Percentiles rank a stretch among this genome's conserved stretches.
Evolutionary conservation across 2,888 invertebrate species (phyloP).

Genomic region (Platycheirus rosarum): DNA sequence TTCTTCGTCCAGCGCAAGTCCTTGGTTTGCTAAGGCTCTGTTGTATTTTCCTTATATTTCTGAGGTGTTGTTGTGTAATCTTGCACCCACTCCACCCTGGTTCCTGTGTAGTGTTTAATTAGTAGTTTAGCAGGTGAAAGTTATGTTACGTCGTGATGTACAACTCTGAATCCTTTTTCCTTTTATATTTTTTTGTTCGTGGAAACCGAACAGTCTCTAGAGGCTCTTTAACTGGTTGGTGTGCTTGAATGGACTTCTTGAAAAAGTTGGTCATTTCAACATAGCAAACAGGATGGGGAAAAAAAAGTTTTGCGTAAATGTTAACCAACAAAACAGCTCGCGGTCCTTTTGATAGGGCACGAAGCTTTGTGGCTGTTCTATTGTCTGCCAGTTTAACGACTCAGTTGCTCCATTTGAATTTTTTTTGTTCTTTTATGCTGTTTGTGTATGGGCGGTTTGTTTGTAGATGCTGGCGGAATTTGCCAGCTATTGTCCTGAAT

Average conservation of each 20-base stretch:
- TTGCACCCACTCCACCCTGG: constrained; percentile 2
- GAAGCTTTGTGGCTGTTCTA: constrained; percentile 27
- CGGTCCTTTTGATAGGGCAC: constrained; percentile 17
- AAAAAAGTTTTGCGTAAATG: constrained; percentile 17
- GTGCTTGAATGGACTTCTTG: constrained; percentile 52
- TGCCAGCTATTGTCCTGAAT: constrained; percentile 19
- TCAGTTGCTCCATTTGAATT: constrained; percentile 40
- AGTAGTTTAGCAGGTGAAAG: constrained; percentile 60
- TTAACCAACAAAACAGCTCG: constrained; percentile 18
- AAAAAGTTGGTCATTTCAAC: constrained; percentile 61
- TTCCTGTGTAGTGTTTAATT: constrained; percentile 61
- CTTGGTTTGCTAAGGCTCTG: constrained; percentile 8
- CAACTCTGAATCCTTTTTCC: constrained; percentile 7
- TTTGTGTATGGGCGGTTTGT: constrained; percentile 16
- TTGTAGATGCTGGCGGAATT: constrained; percentile 18
- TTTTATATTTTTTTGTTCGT: constrained; percentile 15
- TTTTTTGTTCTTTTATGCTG: constrained; percentile 27
- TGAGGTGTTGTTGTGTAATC: constrained; percentile 42
- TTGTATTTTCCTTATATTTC: not conserved
- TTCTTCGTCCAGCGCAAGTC: not conserved
- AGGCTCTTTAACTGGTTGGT: constrained; percentile 43
- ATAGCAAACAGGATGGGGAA: not conserved
- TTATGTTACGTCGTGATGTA: constrained; percentile 22
- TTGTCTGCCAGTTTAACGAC: constrained; percentile 31
- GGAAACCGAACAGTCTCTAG: constrained; percentile 24